Evolutionary conservation across 2,888 invertebrate genomes (phyloP).

Genomic region (Andrena flavipes): DNA sequence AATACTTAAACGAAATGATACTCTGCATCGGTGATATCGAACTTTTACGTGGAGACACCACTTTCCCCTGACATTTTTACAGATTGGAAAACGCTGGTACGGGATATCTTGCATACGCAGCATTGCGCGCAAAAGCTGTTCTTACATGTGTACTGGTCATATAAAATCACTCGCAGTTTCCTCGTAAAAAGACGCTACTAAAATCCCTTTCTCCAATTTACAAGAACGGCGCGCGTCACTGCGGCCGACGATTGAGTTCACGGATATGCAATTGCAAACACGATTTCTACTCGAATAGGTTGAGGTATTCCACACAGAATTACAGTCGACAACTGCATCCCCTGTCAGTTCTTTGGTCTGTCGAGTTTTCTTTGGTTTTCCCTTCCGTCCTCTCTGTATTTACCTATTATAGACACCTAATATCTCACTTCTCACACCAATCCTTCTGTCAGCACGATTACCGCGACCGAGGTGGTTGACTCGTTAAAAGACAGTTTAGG

Average conservation of each 20-base stretch:
- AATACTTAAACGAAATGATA: constrained; percentile 8
- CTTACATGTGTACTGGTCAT: constrained; percentile 20
- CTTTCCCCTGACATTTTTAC: constrained; percentile 6
- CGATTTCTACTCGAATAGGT: constrained; percentile 36
- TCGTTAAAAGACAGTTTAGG: constrained; percentile 10
- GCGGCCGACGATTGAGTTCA: constrained; percentile 2
- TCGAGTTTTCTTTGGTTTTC: constrained; percentile 71
- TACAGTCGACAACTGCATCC: constrained; percentile 25
- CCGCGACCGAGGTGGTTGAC: constrained; percentile 19
- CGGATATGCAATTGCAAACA: constrained; percentile 12
- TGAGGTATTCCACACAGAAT: constrained; percentile 62
- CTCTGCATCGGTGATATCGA: constrained; percentile 8
- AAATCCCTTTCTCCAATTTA: constrained; percentile 28
- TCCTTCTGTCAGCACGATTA: constrained; percentile 5
- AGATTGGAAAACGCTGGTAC: constrained; percentile 25
- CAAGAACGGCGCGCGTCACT: constrained; percentile 9
- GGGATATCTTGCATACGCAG: constrained; percentile 3
- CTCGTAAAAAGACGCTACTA: constrained; percentile 33
- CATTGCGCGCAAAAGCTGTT: constrained; percentile 15
- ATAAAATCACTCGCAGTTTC: constrained; percentile 33
- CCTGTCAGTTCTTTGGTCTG: constrained; percentile 62
- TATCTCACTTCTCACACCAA: constrained; percentile 43
- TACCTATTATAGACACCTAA: constrained; percentile 28
- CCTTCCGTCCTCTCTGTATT: constrained; percentile 25
- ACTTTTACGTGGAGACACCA: background rate